Conservation (phyloP, 2,113 vertebrate species). For the Indicator maculatus region DNA sequence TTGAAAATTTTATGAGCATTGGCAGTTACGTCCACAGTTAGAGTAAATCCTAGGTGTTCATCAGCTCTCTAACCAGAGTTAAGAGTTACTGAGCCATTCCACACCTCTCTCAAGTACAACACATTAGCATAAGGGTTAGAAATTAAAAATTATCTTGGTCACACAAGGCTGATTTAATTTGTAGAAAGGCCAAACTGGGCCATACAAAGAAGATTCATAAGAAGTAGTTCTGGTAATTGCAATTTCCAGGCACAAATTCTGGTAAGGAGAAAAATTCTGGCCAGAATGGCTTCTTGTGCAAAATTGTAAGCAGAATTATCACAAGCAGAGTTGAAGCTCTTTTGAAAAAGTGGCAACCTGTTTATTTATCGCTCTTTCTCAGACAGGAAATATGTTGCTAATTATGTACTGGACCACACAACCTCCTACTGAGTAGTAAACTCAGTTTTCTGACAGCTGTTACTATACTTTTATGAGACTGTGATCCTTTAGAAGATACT, state of each 20-base stretch:
- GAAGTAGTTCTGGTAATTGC: not conserved
- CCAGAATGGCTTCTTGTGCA: not conserved
- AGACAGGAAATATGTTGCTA: constrained; percentile 54
- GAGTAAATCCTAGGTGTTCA: not conserved
- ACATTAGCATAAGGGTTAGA: not conserved
- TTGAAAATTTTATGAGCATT: not conserved
- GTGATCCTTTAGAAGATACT: constrained; percentile 59
- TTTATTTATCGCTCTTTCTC: constrained; percentile 41
- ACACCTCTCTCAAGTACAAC: fast-evolving
- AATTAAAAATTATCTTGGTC: not conserved
- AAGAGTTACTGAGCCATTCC: not conserved
- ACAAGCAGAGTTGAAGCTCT: constrained; percentile 29
- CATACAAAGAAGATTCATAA: not conserved
- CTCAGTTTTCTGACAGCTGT: constrained; percentile 67
- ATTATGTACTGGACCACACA: constrained; percentile 60
- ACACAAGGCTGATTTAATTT: not conserved
- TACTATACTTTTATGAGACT: constrained; percentile 63
- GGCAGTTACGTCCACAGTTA: not conserved
- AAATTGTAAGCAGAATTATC: not conserved
- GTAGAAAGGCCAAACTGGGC: not conserved
- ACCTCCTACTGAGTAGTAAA: constrained; percentile 19
- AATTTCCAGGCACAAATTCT: not conserved
- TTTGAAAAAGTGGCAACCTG: constrained; percentile 31
- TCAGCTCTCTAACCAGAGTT: not conserved
- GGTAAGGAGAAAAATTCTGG: not conserved